These are phyloP conservation scores for Dorcus parallelipipedus DNA, from an alignment of 2,888 invertebrate genomes.

Conservation along the genomic window DNA sequence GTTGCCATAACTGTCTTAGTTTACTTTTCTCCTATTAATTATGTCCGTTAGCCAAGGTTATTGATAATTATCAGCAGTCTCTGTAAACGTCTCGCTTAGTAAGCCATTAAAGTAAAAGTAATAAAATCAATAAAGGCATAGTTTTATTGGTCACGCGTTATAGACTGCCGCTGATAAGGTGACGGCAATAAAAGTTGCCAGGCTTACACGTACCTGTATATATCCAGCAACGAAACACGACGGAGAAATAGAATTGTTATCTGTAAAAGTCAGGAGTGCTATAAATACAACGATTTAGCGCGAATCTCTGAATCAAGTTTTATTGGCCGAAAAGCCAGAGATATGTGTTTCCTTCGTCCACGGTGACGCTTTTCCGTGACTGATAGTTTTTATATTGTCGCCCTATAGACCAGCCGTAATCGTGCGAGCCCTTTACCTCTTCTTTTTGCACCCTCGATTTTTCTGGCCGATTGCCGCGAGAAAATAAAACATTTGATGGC, in stretches of 20 bases:
- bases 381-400: slow-evolving; percentile 44
- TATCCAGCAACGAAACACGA: not conserved
- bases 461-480: slow-evolving; percentile 29
- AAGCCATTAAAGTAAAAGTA: too few relatives aligned
- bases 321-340: slow-evolving; percentile 61
- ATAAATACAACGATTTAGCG: slow-evolving; percentile 45
- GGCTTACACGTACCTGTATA: not conserved
- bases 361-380: slow-evolving; percentile 38
- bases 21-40: too few relatives aligned
- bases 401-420: slow-evolving; percentile 20
- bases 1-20: too few relatives aligned
- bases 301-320: slow-evolving; percentile 53
- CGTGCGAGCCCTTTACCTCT: slow-evolving; percentile 4
- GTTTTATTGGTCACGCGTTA: too few relatives aligned
- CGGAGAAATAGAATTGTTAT: slow-evolving; percentile 44
- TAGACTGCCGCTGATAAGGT: too few relatives aligned
- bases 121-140: too few relatives aligned
- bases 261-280: slow-evolving; percentile 40
- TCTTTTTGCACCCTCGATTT: slow-evolving; percentile 17
- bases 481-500: slow-evolving; percentile 47
- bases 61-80: too few relatives aligned
- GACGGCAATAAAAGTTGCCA: not conserved
- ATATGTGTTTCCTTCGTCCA: slow-evolving; percentile 49
- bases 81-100: too few relatives aligned
- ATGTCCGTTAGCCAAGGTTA: too few relatives aligned